A percentile compares a stretch with the other conserved stretches of the same genome.
phyloP scores from a whole-genome alignment of 1,140 invertebrate genomes.

The Heterodera carotae region DNA sequence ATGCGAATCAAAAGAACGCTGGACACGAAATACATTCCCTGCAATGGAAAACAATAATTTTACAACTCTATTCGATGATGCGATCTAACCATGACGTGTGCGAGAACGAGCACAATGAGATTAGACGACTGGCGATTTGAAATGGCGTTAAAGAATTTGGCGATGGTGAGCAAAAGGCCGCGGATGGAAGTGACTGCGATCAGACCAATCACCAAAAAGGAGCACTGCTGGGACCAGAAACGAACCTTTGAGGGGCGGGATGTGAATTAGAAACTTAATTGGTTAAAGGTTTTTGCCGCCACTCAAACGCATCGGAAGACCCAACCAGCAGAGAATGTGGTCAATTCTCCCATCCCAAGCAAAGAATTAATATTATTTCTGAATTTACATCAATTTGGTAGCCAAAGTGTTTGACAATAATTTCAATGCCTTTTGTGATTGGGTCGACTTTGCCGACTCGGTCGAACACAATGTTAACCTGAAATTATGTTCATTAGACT shows the following conservation, averaged over 20 bases:
- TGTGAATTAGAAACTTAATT: background rate
- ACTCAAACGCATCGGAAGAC: too few relatives aligned
- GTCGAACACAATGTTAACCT: constrained; percentile 91
- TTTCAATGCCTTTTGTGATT: constrained; percentile 92
- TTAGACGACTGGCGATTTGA: constrained; percentile 99
- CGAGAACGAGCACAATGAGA: constrained; percentile 91
- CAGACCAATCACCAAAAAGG: constrained; percentile 92
- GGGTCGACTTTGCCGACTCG: constrained; percentile 97
- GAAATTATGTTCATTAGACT: constrained; percentile 65
- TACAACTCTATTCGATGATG: too few relatives aligned
- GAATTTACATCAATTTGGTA: constrained; percentile 84
- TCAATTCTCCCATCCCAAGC: too few relatives aligned
- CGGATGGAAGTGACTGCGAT: constrained; percentile 97
- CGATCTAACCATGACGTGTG: constrained; percentile 96
- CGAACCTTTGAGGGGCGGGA: constrained; percentile 64
- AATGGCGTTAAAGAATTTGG: constrained; percentile 99
- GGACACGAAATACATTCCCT: constrained; percentile 99
- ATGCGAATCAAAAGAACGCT: constrained; percentile 95
- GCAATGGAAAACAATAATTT: constrained; percentile 34
- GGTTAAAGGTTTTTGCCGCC: too few relatives aligned
- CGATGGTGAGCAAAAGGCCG: constrained; percentile 89
- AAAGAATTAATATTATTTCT: too few relatives aligned
- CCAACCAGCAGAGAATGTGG: too few relatives aligned
- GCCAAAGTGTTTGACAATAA: constrained; percentile 94
- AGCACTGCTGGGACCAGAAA: constrained; percentile 98